Evolutionary conservation across 2,888 invertebrate species (phyloP).

Genomic region (Erynnis tages): DNA sequence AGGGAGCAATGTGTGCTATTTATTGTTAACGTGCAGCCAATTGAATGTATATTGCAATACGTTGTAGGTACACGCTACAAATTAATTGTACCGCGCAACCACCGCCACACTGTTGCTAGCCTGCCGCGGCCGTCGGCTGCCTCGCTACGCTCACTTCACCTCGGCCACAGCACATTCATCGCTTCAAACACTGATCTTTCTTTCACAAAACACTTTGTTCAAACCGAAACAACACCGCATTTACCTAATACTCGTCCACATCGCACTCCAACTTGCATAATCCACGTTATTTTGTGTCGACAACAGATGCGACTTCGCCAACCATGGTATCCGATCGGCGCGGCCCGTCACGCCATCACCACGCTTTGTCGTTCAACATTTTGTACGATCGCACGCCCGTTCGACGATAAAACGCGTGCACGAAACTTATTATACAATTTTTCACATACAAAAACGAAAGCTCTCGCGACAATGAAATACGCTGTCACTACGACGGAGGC

Average conservation of each 20-base stretch:
- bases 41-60: constrained; percentile 24
- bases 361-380: constrained; percentile 47
- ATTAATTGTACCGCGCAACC: constrained; percentile 23
- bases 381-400: constrained; percentile 48
- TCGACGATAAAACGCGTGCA: constrained; percentile 52
- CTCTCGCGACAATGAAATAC: constrained; percentile 61
- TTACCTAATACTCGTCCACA: constrained; percentile 76
- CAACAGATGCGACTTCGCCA: constrained; percentile 68
- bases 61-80: constrained; percentile 15
- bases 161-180: constrained; percentile 33
- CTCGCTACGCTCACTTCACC: constrained; percentile 12
- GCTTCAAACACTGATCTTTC: constrained; percentile 33
- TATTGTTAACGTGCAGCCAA: constrained; percentile 19
- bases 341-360: constrained; percentile 44
- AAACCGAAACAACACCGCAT: constrained; percentile 38
- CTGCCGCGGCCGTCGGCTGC: constrained; percentile 8
- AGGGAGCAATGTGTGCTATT: constrained; percentile 13
- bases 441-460: constrained; percentile 66
- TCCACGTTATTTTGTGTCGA: constrained; percentile 76
- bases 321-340: constrained; percentile 58
- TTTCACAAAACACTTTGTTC: constrained; percentile 34
- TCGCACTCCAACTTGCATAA: constrained; percentile 77
- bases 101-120: constrained; percentile 22
- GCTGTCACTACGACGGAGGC: constrained; percentile 72
- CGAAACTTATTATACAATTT: constrained; percentile 66